Evolutionary conservation across 2,113 vertebrate genomes (phyloP).

Genomic region (Oreotrochilus melanogaster): DNA sequence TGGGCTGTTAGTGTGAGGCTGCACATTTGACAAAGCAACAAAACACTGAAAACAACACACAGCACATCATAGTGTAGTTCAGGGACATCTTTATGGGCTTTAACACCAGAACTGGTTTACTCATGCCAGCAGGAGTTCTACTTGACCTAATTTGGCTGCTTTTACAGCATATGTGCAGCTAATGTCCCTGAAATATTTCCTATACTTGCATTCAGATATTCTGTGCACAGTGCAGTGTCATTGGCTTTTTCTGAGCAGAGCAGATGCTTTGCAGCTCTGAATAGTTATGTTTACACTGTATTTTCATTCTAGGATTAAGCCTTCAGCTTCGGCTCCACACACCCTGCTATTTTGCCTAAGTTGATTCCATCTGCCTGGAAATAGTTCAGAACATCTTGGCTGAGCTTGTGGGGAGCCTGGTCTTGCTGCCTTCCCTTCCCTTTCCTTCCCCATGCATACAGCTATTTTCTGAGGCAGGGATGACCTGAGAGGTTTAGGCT

Average conservation of each 20-base stretch:
- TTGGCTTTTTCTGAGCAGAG: neutral
- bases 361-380: neutral
- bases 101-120: neutral
- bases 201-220: constrained; percentile 10
- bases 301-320: neutral
- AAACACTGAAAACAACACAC: neutral
- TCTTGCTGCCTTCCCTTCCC: neutral
- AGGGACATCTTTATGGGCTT: neutral
- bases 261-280: constrained; percentile 28
- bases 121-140: neutral
- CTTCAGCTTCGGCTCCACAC: neutral
- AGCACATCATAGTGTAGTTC: neutral
- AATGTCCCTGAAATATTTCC: constrained; percentile 37
- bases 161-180: neutral
- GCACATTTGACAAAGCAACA: neutral
- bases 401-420: neutral
- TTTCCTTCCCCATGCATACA: neutral
- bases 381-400: neutral
- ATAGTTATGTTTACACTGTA: neutral
- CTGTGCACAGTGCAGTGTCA: neutral
- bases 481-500: neutral
- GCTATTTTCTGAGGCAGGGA: neutral
- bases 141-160: constrained; percentile 37
- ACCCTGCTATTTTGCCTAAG: neutral
- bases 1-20: neutral